phyloP scores from a whole-genome alignment of 2,797 vertebrate species.

The Falco rusticolus region DNA sequence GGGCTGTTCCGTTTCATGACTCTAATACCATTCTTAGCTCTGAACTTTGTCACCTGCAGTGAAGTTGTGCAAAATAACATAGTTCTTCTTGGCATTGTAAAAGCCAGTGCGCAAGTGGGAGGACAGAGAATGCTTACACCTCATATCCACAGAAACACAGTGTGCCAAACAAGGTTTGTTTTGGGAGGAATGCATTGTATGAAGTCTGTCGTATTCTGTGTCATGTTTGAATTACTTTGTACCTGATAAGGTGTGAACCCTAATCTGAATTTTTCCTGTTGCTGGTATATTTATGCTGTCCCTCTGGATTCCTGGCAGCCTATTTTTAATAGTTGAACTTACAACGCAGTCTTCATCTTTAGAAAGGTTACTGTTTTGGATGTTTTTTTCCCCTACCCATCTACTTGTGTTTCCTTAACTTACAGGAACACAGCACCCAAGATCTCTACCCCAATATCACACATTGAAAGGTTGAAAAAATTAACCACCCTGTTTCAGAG shows the following conservation, averaged over 20 bases:
- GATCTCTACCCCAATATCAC: background rate
- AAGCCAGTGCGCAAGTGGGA: background rate
- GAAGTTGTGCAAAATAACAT: background rate
- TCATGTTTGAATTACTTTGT: background rate
- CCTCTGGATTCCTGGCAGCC: background rate
- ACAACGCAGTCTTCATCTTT: background rate
- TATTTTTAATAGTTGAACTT: background rate
- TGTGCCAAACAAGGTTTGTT: background rate
- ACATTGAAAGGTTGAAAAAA: background rate
- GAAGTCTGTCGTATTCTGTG: background rate
- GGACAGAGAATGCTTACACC: background rate
- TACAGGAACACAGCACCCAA: background rate
- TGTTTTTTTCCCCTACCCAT: background rate
- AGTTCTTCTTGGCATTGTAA: background rate
- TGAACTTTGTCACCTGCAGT: background rate
- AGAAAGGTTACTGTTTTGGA: background rate
- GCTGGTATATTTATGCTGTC: background rate
- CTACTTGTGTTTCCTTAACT: background rate
- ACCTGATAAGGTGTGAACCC: background rate
- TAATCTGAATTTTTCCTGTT: background rate
- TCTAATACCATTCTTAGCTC: background rate
- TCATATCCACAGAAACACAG: background rate
- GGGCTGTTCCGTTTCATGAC: background rate
- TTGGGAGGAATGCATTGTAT: background rate
- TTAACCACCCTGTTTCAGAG: background rate